Conservation (phyloP, 2,113 vertebrate genomes). For the Thamnophis sirtalis region DNA sequence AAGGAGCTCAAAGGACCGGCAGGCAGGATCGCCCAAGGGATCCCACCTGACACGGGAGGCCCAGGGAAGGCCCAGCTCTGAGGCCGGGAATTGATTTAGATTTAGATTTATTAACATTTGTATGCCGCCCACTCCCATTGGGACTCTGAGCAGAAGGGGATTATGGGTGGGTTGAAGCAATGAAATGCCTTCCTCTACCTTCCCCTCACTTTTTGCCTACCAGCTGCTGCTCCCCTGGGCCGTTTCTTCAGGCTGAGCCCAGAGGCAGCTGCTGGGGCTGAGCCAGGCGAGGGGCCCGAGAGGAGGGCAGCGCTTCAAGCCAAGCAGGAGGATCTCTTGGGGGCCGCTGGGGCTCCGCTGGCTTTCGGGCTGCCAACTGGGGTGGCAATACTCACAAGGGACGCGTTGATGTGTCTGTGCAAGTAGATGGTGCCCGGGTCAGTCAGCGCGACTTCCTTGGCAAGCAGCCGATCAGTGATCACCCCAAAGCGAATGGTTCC, state of each 20-base stretch:
- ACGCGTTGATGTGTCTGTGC: constrained; percentile 86
- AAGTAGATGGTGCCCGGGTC: constrained; percentile 85
- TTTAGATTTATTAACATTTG: no score
- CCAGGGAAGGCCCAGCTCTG: neutral
- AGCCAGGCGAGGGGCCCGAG: neutral
- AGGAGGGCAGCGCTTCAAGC: neutral
- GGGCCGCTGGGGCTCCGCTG: no score
- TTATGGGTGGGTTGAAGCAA: neutral
- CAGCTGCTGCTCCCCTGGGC: neutral
- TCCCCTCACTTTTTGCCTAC: neutral
- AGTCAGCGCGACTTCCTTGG: constrained; percentile 78
- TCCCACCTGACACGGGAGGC: neutral
- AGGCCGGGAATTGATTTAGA: neutral
- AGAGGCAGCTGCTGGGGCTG: neutral
- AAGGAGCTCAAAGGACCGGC: neutral
- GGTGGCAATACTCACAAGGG: constrained; percentile 81
- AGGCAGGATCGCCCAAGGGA: neutral
- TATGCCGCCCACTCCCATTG: no score
- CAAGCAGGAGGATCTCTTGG: neutral
- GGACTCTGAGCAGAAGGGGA: no score
- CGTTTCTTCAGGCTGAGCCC: neutral
- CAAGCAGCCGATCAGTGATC: constrained; percentile 83
- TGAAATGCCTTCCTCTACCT: neutral
- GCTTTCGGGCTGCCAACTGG: neutral
- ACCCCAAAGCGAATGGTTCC: constrained; percentile 89